Percentiles rank a stretch among this genome's conserved stretches.
Conservation (phyloP, 2,888 invertebrate species). For the Eucriotettix oculatus region DNA sequence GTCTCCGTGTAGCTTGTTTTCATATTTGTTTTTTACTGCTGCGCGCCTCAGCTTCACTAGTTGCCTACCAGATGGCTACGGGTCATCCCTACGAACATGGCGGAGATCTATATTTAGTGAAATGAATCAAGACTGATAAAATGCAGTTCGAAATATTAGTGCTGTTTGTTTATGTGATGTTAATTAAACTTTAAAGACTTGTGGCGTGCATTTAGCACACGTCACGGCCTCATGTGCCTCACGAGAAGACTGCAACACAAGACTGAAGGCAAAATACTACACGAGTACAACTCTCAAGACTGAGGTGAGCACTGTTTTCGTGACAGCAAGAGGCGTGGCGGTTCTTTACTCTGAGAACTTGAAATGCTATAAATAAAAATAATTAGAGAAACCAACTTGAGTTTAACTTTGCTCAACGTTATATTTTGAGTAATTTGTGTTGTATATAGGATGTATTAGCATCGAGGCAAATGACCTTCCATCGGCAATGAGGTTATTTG, state of each 20-base stretch:
- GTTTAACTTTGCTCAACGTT: no score
- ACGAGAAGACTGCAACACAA: conserved; percentile 18
- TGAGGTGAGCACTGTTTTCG: conserved; percentile 12
- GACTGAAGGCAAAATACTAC: conserved; percentile 16
- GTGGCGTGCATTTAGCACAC: conserved; percentile 9
- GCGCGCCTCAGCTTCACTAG: no score
- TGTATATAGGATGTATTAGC: no score
- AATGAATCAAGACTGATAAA: conserved; percentile 5
- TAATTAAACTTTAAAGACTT: conserved; percentile 6
- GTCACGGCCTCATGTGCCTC: conserved; percentile 11
- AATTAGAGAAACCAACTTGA: no score
- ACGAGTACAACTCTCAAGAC: conserved; percentile 13
- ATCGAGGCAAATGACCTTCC: no score
- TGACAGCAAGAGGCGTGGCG: conserved; percentile 7
- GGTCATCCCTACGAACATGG: not conserved
- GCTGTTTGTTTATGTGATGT: conserved; percentile 5
- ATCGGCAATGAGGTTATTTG: no score
- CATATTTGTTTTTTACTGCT: no score
- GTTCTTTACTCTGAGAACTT: not conserved
- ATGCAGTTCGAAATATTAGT: conserved; percentile 6
- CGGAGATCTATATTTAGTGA: not conserved
- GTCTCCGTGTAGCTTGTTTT: no score
- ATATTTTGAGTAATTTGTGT: no score
- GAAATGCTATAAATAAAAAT: no score
- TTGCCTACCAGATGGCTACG: not conserved